Evolutionary conservation across 2,797 vertebrate species (phyloP), one percentile per base, ranked within the genome.

Genomic region (Oreonectes daqikongensis): DNA sequence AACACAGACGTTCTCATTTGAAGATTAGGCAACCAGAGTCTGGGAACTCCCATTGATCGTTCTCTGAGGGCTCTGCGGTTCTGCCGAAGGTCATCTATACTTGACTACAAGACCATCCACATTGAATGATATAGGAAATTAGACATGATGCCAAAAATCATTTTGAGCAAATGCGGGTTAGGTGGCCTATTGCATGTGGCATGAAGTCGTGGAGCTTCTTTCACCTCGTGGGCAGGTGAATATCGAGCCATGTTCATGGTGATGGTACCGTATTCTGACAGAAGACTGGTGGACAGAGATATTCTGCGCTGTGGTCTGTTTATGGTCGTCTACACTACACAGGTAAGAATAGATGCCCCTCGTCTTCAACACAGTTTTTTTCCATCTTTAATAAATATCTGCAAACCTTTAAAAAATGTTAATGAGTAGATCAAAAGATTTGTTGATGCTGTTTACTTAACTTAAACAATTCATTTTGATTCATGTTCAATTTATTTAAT

Each of bases 1-100:
- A 85, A 86, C 79, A 75, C 90, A 91, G 86, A 77, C 84, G 18
- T 83, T 82, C 84, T 82, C 86, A 89, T 83, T 82, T 64, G 77
- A 53, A 40, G 42, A 79, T 64, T 78, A 55, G 30, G 52, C 63
- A 53, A 46, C 15, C 55, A 61, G 53, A 82, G 52, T 67, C 68
- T 28, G 53, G 24, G 44, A 57, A 75, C 70, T 64, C 71, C 82
- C 73, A 64, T 65, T 50, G 12, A 44, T 22, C 48, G 22, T 30
- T 57, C 67, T 24, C 26, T 5, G 28, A 53, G 28, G 59, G 30
- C 50, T 65, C 64, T 55, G 6, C 9, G 18, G 40, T 35, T 50
- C 75, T 48, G 15, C 75, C 50, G 26, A 28, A 69, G 42, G 68
- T 48, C 15, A 32, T 18, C 53, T 8, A 17, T n/a, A n/a, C n/a